Conservation (phyloP, 53 echinoderm and acorn worm species). For the Patiria pectinifera region DNA sequence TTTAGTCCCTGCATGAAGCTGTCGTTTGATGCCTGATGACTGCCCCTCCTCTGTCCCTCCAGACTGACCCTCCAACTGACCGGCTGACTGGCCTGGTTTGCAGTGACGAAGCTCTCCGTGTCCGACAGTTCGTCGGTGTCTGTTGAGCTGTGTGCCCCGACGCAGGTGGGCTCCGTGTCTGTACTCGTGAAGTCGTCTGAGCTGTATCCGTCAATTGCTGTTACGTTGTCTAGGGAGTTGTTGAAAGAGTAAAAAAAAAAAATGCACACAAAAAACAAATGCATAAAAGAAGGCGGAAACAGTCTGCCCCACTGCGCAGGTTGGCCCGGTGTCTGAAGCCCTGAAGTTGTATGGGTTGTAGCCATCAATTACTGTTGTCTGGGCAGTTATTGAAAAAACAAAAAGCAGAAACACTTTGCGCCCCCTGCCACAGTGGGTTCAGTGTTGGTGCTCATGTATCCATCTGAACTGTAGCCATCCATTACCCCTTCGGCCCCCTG, state of each 20-base stretch:
- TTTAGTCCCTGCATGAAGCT: not conserved
- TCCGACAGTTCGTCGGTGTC: constrained; percentile 28
- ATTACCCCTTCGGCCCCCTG: no score
- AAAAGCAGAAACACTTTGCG: no score
- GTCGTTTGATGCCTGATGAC: not conserved
- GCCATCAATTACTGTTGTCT: not conserved
- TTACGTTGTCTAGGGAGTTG: not conserved
- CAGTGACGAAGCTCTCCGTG: constrained; percentile 67
- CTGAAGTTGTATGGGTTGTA: constrained; percentile 56
- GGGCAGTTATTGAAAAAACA: not conserved
- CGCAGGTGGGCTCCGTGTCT: constrained; percentile 65
- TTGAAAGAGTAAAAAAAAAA: no score
- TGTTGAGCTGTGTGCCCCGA: constrained; percentile 36
- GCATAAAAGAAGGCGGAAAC: no score
- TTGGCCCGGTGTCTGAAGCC: constrained; percentile 61
- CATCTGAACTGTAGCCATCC: no score
- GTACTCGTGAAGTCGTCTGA: constrained; percentile 57
- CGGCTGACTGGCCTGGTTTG: constrained; percentile 45
- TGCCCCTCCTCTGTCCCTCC: not conserved
- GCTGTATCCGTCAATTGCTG: constrained; percentile 35
- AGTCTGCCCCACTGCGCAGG: constrained; percentile 40
- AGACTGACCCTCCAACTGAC: constrained; percentile 37
- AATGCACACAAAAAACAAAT: not conserved
- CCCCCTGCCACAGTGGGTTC: no score
- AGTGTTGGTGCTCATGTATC: no score